These are phyloP conservation scores for Stigmatopora nigra DNA, from an alignment of 2,113 vertebrate genomes.

Conservation along the genomic window DNA sequence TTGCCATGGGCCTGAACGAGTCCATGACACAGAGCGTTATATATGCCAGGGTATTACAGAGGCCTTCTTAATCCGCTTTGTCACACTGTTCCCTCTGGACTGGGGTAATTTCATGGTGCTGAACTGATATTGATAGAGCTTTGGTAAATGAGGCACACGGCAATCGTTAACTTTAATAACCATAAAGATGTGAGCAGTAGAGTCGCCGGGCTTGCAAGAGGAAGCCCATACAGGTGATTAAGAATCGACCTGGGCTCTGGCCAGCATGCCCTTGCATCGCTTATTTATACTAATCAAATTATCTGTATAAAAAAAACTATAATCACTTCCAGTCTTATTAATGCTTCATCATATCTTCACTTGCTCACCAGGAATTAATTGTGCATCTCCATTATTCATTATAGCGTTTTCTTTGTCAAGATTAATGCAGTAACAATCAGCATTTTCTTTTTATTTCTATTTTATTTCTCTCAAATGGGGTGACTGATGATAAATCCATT, in stretches of 20 bases:
- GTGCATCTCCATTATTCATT: not conserved
- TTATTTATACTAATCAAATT: conserved; percentile 58
- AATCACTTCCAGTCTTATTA: conserved; percentile 40
- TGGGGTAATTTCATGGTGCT: conserved; percentile 70
- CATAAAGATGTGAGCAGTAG: conserved; percentile 67
- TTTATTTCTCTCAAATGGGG: conserved; percentile 27
- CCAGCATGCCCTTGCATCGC: conserved; percentile 40
- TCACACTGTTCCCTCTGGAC: conserved; percentile 62
- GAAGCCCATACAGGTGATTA: conserved; percentile 67
- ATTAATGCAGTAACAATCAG: conserved; percentile 13
- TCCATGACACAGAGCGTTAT: conserved; percentile 58
- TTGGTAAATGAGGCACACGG: conserved; percentile 65
- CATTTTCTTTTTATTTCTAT: conserved; percentile 22
- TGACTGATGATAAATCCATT: conserved; percentile 35
- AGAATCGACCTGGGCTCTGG: conserved; percentile 56
- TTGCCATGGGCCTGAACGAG: conserved; percentile 19
- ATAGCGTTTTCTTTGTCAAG: conserved; percentile 8
- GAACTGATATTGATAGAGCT: conserved; percentile 69
- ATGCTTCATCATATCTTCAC: conserved; percentile 16
- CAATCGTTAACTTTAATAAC: conserved; percentile 71
- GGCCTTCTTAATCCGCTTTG: conserved; percentile 67
- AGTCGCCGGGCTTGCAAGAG: conserved; percentile 55
- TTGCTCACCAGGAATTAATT: conserved; percentile 21
- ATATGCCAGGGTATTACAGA: conserved; percentile 57
- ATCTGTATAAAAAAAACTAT: conserved; percentile 53